Percentiles rank a stretch among this genome's conserved stretches.
Conservation (phyloP, 1,140 invertebrate species). For the Phymorhynchus buccinoides region DNA sequence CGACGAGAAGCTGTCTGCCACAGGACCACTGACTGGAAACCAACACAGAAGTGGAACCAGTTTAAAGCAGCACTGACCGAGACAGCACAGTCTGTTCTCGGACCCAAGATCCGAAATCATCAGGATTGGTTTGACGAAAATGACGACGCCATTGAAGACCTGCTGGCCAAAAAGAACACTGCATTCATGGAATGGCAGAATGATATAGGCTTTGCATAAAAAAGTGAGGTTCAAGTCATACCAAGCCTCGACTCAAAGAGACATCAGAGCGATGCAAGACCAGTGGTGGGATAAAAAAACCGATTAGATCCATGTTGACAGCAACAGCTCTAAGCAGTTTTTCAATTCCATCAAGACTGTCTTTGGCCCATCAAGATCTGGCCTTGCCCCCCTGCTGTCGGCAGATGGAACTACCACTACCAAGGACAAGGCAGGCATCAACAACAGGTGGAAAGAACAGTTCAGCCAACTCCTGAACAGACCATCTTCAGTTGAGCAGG, state of each 20-base stretch:
- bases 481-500: background rate
- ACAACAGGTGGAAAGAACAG: background rate
- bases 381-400: background rate
- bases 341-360: slow-evolving; percentile 12
- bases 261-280: slow-evolving; percentile 26
- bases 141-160: background rate
- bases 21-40: background rate
- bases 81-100: background rate
- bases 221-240: background rate
- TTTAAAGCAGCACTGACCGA: background rate
- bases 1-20: background rate
- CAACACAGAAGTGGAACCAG: background rate
- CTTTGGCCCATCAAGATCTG: slow-evolving; percentile 8
- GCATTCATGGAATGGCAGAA: slow-evolving; percentile 6
- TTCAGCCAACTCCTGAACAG: slow-evolving; percentile 1
- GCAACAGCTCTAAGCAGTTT: slow-evolving; percentile 3
- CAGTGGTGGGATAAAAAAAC: background rate
- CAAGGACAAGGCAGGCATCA: background rate
- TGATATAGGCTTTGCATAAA: background rate
- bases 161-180: background rate
- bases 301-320: slow-evolving; percentile 26
- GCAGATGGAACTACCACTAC: background rate
- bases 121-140: slow-evolving; percentile 9
- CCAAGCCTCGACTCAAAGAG: background rate
- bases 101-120: background rate